Evolutionary conservation across 2,888 invertebrate genomes (phyloP).

Genomic region (Eupithecia dodoneata): DNA sequence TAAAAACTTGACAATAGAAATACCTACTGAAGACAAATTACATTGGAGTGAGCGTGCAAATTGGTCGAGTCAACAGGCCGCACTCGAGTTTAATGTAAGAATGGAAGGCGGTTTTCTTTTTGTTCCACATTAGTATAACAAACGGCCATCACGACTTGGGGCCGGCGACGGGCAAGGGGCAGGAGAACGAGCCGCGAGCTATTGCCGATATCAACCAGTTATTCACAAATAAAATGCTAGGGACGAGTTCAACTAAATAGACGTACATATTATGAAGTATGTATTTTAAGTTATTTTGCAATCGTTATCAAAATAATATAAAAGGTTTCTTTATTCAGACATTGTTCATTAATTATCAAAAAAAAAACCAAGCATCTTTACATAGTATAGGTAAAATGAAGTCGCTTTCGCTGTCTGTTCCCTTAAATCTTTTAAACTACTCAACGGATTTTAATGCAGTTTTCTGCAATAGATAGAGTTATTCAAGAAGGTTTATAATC

Average conservation of each 20-base stretch:
- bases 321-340: too few relatives aligned
- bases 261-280: too few relatives aligned
- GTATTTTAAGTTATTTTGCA: too few relatives aligned
- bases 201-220: slow-evolving; percentile 28
- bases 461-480: too few relatives aligned
- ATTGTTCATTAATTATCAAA: too few relatives aligned
- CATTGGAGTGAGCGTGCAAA: slow-evolving; percentile 70
- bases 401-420: too few relatives aligned
- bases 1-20: slow-evolving; percentile 65
- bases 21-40: slow-evolving; percentile 63
- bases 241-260: neutral
- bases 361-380: too few relatives aligned
- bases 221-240: slow-evolving; percentile 28
- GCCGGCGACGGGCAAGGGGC: slow-evolving; percentile 49
- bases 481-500: too few relatives aligned
- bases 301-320: too few relatives aligned
- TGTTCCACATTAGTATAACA: slow-evolving; percentile 76
- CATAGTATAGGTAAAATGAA: too few relatives aligned
- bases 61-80: slow-evolving; percentile 70
- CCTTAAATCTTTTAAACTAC: too few relatives aligned
- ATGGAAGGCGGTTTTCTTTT: slow-evolving; percentile 73
- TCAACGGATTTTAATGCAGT: too few relatives aligned
- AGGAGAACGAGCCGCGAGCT: slow-evolving; percentile 26
- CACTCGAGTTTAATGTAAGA: slow-evolving; percentile 69
- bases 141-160: slow-evolving; percentile 78